Evolutionary conservation across 2,888 invertebrate genomes (phyloP).

Genomic region (Parnassius apollo): DNA sequence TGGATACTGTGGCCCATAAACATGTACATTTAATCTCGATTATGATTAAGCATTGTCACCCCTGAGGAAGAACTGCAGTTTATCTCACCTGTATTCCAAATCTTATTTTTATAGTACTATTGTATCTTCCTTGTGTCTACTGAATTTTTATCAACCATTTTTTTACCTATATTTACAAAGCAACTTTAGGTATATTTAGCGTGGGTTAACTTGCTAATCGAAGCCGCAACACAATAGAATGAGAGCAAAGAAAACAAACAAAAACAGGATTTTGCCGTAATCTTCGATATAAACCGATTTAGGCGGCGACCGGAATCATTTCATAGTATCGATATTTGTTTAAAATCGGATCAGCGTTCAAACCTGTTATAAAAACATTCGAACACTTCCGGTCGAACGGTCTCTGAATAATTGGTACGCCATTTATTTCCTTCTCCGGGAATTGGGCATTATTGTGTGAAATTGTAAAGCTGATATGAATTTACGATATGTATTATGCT

Average conservation of each 20-base stretch:
- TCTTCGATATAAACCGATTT: slow-evolving; percentile 69
- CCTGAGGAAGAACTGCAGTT: too few relatives aligned
- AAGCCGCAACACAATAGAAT: slow-evolving; percentile 55
- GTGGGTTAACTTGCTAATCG: slow-evolving; percentile 38
- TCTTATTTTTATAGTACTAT: too few relatives aligned
- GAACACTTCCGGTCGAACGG: slow-evolving; percentile 73
- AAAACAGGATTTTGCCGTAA: slow-evolving; percentile 78
- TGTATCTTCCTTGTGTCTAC: too few relatives aligned
- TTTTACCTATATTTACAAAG: too few relatives aligned
- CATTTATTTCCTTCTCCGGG: slow-evolving; percentile 70
- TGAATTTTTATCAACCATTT: too few relatives aligned
- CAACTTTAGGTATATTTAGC: slow-evolving; percentile 19
- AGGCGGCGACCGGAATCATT: slow-evolving; percentile 46
- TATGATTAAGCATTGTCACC: too few relatives aligned
- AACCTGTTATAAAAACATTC: slow-evolving; percentile 64
- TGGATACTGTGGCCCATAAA: too few relatives aligned
- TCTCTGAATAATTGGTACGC: slow-evolving; percentile 68
- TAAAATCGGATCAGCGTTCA: slow-evolving; percentile 61
- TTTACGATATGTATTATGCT: slow-evolving; percentile 65
- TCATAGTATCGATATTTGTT: slow-evolving; percentile 70
- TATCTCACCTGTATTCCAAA: too few relatives aligned
- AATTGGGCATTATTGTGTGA: slow-evolving; percentile 54
- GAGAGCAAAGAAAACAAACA: slow-evolving; percentile 76
- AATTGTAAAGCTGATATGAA: slow-evolving; percentile 64
- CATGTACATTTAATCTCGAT: too few relatives aligned